These are phyloP conservation scores for Paragorgia papillata DNA, from an alignment of 92 coral and sea anemone genomes.

Conservation along the genomic window DNA sequence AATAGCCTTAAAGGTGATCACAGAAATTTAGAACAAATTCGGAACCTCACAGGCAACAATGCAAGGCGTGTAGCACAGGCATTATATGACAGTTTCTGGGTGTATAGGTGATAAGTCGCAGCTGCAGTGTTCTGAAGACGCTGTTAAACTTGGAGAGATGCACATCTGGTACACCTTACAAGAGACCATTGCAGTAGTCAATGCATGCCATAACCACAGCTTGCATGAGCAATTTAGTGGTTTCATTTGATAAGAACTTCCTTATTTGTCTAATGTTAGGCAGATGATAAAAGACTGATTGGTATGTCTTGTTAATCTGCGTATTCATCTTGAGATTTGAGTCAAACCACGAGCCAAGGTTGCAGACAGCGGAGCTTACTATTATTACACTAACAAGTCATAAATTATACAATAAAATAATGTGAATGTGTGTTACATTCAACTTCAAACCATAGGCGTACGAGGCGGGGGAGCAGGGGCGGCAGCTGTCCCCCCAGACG, in stretches of 20 bases:
- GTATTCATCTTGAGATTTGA: conserved; percentile 27
- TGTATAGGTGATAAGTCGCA: conserved; percentile 18
- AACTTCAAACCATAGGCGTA: too few relatives aligned
- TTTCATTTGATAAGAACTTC: conserved; percentile 2
- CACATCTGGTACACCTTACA: conserved; percentile 19
- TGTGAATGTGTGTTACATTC: too few relatives aligned
- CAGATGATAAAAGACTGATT: conserved; percentile 22
- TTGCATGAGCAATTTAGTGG: neutral
- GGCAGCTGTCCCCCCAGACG: too few relatives aligned
- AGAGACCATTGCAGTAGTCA: conserved; percentile 9
- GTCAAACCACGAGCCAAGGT: conserved; percentile 29
- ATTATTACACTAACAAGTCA: too few relatives aligned
- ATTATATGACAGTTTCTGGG: conserved; percentile 6
- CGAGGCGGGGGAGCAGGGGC: too few relatives aligned
- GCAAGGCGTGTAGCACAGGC: neutral
- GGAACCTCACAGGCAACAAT: conserved; percentile 6
- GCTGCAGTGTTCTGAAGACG: conserved; percentile 44
- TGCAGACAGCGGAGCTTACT: conserved; percentile 10
- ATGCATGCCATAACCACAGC: neutral
- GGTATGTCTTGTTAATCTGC: conserved; percentile 35
- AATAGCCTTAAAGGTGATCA: conserved; percentile 28
- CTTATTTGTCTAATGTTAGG: conserved; percentile 20
- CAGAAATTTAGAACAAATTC: neutral
- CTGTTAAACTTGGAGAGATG: conserved; percentile 6
- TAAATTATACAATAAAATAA: too few relatives aligned